Conservation (phyloP, 2,888 invertebrate genomes). For the Diaprepes abbreviatus region DNA sequence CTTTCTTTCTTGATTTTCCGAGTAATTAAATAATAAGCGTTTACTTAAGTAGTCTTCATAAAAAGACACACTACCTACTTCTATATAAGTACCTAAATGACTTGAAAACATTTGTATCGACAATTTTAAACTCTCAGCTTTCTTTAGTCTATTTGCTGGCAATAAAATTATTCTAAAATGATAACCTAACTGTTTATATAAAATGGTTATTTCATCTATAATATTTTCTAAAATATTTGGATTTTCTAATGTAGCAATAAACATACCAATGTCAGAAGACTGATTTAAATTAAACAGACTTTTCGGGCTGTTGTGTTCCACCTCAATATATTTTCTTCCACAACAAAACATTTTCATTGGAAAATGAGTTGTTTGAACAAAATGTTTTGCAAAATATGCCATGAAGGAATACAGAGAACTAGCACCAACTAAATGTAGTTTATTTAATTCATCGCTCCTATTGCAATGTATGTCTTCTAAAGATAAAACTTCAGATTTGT, state of each 20-base stretch:
- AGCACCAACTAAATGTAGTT: slow-evolving; percentile 82
- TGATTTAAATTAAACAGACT: slow-evolving; percentile 79
- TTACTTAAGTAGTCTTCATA: slow-evolving; percentile 84
- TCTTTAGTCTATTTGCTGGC: slow-evolving; percentile 74
- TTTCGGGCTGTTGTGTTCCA: slow-evolving; percentile 60
- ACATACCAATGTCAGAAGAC: slow-evolving; percentile 77
- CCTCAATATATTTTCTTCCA: slow-evolving; percentile 79
- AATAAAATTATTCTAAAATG: slow-evolving; percentile 77
- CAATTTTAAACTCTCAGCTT: slow-evolving; percentile 78
- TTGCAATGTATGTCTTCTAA: slow-evolving; percentile 72
- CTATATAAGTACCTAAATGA: slow-evolving; percentile 74
- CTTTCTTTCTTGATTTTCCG: slow-evolving; percentile 69
- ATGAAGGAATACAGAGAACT: slow-evolving; percentile 81
- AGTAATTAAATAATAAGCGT: slow-evolving; percentile 79
- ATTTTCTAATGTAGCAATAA: slow-evolving; percentile 71
- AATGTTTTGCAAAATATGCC: slow-evolving; percentile 79
- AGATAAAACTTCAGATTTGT: slow-evolving; percentile 73
- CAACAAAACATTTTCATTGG: slow-evolving; percentile 79
- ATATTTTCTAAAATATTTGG: slow-evolving; percentile 71
- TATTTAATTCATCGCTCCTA: slow-evolving; percentile 69
- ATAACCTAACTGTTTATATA: slow-evolving; percentile 77
- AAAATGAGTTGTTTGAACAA: slow-evolving; percentile 73
- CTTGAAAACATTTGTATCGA: slow-evolving; percentile 83
- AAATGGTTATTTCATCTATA: slow-evolving; percentile 68
- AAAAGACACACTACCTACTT: slow-evolving; percentile 81